Base-by-base conservation (phyloP, 2,797 vertebrate species). In the Phataginus tricuspis region DNA sequence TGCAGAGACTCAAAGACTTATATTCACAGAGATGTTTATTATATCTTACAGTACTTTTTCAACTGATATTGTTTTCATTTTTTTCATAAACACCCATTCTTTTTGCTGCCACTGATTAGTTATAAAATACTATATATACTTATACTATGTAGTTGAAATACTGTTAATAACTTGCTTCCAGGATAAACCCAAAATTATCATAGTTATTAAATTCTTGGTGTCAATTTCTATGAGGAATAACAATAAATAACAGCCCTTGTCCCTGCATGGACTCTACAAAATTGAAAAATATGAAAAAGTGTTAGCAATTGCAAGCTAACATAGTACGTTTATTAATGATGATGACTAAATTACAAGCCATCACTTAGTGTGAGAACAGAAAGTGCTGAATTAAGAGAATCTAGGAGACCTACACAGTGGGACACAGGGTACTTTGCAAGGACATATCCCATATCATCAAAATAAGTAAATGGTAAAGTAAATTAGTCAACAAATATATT, bases 1-100 rank as follows among this genome's bases (percentile, higher is more conserved):
- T n/a, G 55, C 37, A 78, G n/a, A 91, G 18, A 63, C 29, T 84
- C 55, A 71, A 29, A 86, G 10, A 45, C 14, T n/a, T 78, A 13
- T 39, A 51, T 57, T 55, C 16, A n/a, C 19, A 91, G 34, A 83
- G 34, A 57, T 69, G 10, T 57, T 69, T 78, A 86, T 84, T 23
- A 42, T 66, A 19, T 72, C 64, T 83, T 72, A 68, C 4, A 79
- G 16, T 77, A 51, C 45, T 68, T 57, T 95, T n/a, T 93, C 29
- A 78, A 53, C 9, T 75, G n/a, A 59, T 87, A 80, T 45, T 91
- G 31, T 87, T 91, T 13, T 87, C 18, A 37, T 90, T 94, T 86
- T 31, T 84, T 59, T 85, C 42, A 71, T 63, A 71, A 92, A 92
- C 1, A 63, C 34, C 7, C 6, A 78, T 45, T 90, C 21, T 25